Evolutionary conservation across 1,140 invertebrate species (phyloP).

Genomic region (Neotoxoptera formosana): DNA sequence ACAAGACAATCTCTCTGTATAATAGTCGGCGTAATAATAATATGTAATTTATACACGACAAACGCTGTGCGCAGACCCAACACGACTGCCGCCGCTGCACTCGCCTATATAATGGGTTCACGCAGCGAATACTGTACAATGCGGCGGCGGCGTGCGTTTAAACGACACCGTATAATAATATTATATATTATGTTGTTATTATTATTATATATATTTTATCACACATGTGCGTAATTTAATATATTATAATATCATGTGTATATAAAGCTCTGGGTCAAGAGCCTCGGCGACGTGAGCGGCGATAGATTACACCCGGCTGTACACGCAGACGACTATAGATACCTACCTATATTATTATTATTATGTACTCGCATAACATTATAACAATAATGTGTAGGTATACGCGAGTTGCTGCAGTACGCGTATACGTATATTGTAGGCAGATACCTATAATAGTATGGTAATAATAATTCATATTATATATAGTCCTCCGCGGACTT

Average conservation of each 20-base stretch:
- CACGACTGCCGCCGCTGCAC: background rate
- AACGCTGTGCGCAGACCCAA: background rate
- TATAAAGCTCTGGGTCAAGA: conserved; percentile 14
- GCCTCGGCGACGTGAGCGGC: background rate
- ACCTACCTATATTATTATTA: background rate
- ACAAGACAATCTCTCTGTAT: background rate
- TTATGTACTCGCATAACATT: background rate
- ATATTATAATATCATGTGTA: no score
- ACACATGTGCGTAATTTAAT: background rate
- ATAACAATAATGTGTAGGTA: background rate
- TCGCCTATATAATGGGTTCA: background rate
- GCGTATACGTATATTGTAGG: background rate
- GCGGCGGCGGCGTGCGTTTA: background rate
- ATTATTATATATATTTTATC: background rate
- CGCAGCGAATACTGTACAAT: background rate
- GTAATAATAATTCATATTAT: background rate
- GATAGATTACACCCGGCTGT: background rate
- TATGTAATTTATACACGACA: background rate
- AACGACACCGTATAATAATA: background rate
- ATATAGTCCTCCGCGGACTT: background rate
- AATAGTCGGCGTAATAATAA: background rate
- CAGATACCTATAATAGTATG: background rate
- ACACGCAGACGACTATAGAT: background rate
- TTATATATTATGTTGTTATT: background rate
- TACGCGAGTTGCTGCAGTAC: background rate